Percentiles rank a stretch among this genome's conserved stretches.
These are phyloP conservation scores for Ischnus inquisitorius DNA, from an alignment of 2,888 invertebrate genomes.

Conservation along the genomic window DNA sequence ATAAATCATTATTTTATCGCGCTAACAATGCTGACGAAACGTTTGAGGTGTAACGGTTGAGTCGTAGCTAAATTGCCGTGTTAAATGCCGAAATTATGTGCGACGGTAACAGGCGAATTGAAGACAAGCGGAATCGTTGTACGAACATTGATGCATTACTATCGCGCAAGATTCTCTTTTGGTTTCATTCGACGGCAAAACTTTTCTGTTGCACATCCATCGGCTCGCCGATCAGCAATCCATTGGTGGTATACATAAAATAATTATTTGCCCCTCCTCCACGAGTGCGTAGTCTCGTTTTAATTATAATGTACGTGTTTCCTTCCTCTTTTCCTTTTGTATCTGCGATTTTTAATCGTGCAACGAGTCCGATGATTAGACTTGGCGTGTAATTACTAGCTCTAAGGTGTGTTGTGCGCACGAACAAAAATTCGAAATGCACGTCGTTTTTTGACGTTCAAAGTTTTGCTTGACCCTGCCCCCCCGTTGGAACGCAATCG, in stretches of 20 bases:
- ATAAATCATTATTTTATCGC: conserved; percentile 72
- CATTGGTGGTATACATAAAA: conserved; percentile 21
- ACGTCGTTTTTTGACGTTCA: conserved; percentile 33
- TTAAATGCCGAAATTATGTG: conserved; percentile 47
- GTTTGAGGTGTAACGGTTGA: conserved; percentile 55
- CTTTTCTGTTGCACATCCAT: conserved; percentile 23
- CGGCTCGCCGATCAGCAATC: conserved; percentile 12
- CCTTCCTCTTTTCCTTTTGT: conserved; percentile 27
- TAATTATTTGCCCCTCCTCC: conserved; percentile 22
- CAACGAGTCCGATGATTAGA: conserved; percentile 64
- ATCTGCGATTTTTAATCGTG: conserved; percentile 59
- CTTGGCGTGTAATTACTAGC: conserved; percentile 50
- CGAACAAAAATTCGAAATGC: conserved; percentile 20
- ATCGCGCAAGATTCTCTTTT: conserved; percentile 6
- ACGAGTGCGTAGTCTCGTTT: conserved; percentile 9
- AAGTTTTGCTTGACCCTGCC: conserved; percentile 27
- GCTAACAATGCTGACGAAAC: conserved; percentile 59
- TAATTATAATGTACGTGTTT: neutral
- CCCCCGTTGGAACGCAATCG: neutral
- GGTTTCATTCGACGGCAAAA: conserved; percentile 21
- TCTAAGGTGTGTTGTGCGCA: conserved; percentile 36
- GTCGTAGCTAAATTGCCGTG: conserved; percentile 61
- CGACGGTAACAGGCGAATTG: conserved; percentile 11
- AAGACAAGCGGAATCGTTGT: conserved; percentile 68
- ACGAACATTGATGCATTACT: conserved; percentile 57